Evolutionary conservation across 1,140 invertebrate species (phyloP), one percentile per base, ranked within the genome.

Genomic region (Drosophila nigrodunni): DNA sequence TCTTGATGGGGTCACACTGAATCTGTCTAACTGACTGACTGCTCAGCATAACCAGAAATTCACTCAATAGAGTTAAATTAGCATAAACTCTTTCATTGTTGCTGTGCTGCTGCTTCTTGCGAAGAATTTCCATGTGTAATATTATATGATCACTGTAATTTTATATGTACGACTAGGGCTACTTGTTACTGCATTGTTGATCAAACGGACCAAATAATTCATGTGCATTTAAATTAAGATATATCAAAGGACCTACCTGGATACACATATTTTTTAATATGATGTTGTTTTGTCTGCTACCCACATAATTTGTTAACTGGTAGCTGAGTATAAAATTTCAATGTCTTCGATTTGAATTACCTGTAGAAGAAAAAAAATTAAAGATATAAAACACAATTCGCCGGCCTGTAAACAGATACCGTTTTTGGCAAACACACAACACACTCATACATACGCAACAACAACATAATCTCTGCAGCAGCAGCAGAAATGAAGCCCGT

Each of bases 391-490:
- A 59, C 68, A 54, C 21, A 72, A 86, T 47, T 82, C 70, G 74
- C 72, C 86, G 76, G 79, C 64, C 85, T 88, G 83, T 88, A 88
- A 88, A 64, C 80, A 83, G 77, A 88, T 89, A 89, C 85, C 85
- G 83, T 89, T 87, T 81, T 69, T 77, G 61, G 64, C 62, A 41
- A 59, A 60, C 46, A 30, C 25, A 30, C 25, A 59, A 60, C 46
- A 30, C 25, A 30, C 25, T 21, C 18, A 30, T 4, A 30, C 67
- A 41, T 39, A 47, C 44, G 60, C 39, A 74, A 39, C 47, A 55
- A 8, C 43, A 49, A 55, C 15, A 52, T 52, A 74, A 62, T 74
- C 64, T 67, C 72, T 49, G 58, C 65, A 54, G 61, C 44, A 57
- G 59, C 39, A 58, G 54, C 49, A 60, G 59, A 67, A 41, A 49